phyloP scores from a whole-genome alignment of 2,888 invertebrate genomes.

The Rhingia campestris region DNA sequence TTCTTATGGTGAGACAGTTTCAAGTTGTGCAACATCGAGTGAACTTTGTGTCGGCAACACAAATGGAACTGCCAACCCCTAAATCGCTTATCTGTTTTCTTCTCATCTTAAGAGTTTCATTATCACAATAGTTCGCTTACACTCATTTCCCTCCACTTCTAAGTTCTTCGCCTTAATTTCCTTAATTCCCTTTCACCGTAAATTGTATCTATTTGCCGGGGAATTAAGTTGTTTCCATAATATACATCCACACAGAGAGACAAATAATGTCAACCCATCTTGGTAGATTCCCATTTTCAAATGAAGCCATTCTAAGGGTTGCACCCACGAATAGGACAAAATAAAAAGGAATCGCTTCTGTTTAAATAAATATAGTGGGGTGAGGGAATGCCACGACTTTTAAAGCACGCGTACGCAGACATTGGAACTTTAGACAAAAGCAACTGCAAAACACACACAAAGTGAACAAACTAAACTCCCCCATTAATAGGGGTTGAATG shows the following conservation, averaged over 20 bases:
- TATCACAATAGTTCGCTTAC: neutral
- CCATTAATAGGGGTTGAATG: constrained; percentile 61
- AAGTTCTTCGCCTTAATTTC: constrained; percentile 31
- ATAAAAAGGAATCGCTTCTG: constrained; percentile 18
- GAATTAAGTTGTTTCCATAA: constrained; percentile 59
- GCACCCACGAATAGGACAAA: constrained; percentile 20
- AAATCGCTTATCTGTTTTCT: neutral
- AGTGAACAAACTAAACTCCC: constrained; percentile 63
- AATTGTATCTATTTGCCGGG: constrained; percentile 61
- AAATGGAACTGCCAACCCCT: neutral
- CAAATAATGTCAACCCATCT: constrained; percentile 16
- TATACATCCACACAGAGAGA: neutral
- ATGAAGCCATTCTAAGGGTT: constrained; percentile 55
- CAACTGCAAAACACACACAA: constrained; percentile 41
- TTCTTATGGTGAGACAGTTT: neutral
- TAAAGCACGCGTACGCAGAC: constrained; percentile 38
- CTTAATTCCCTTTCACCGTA: constrained; percentile 63
- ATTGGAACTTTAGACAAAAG: constrained; percentile 48
- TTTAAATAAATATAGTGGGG: constrained; percentile 56
- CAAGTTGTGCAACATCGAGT: neutral
- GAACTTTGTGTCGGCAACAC: neutral
- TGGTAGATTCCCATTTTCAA: constrained; percentile 18
- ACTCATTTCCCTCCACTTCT: neutral
- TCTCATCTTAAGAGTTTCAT: neutral
- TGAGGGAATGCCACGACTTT: neutral